Percentiles rank a stretch among this genome's conserved stretches.
Evolutionary conservation across 1,140 invertebrate species (phyloP).

Genomic region (Arion vulgaris): DNA sequence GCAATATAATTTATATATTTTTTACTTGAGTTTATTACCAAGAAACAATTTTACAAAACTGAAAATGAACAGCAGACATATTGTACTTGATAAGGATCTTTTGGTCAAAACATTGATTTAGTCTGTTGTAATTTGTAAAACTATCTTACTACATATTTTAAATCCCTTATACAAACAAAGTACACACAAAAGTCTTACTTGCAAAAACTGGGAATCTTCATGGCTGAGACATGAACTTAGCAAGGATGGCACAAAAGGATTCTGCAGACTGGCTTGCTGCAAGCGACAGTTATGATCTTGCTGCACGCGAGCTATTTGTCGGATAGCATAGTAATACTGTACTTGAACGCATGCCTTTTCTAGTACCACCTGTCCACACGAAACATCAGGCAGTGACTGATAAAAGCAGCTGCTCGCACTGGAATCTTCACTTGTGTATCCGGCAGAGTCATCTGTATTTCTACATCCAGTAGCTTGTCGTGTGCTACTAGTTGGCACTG

Average conservation of each 20-base stretch:
- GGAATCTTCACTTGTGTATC: too few relatives aligned
- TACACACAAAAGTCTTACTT: too few relatives aligned
- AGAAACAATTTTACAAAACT: too few relatives aligned
- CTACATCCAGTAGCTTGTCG: too few relatives aligned
- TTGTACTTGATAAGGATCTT: too few relatives aligned
- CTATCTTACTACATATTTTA: too few relatives aligned
- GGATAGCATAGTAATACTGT: background rate
- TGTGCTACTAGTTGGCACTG: background rate
- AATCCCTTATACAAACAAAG: too few relatives aligned
- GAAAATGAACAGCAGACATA: too few relatives aligned
- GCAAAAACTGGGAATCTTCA: slow-evolving; percentile 8
- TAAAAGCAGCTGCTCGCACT: background rate
- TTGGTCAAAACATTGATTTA: too few relatives aligned
- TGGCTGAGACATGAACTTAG: slow-evolving; percentile 19
- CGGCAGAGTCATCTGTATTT: background rate
- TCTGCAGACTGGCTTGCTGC: background rate
- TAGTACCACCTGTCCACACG: background rate
- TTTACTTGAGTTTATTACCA: too few relatives aligned
- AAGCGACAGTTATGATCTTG: background rate
- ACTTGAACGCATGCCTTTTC: background rate
- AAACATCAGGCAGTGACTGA: background rate
- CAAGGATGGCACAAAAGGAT: slow-evolving; percentile 21
- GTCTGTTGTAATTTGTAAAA: too few relatives aligned
- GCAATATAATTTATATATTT: too few relatives aligned
- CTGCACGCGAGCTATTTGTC: background rate